phyloP scores from a whole-genome alignment of 2,888 invertebrate species.

The Euplexia lucipara region DNA sequence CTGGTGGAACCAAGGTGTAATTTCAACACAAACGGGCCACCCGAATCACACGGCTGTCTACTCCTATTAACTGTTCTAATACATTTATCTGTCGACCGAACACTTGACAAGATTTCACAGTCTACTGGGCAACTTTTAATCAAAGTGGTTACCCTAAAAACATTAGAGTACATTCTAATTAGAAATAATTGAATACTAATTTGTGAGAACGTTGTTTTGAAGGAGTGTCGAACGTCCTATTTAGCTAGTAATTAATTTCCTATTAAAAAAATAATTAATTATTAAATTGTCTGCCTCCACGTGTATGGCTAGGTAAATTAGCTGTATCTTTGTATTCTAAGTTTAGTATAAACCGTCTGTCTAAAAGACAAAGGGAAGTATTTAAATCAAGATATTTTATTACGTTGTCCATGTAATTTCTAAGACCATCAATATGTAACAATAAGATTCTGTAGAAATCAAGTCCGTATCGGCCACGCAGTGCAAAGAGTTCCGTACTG shows the following conservation, averaged over 20 bases:
- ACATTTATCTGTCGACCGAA: constrained; percentile 73
- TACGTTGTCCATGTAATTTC: no score
- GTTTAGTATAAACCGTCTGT: neutral
- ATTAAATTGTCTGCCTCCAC: neutral
- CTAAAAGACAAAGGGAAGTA: no score
- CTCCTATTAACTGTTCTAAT: constrained; percentile 75
- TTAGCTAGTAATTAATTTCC: constrained; percentile 8
- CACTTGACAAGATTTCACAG: constrained; percentile 82
- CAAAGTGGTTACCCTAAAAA: constrained; percentile 68
- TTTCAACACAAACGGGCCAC: constrained; percentile 68
- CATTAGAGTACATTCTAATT: constrained; percentile 56
- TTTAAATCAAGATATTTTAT: no score
- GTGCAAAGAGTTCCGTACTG: no score
- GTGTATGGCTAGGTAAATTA: neutral
- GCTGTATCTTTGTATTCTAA: neutral
- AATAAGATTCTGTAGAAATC: no score
- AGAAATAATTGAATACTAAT: constrained; percentile 59
- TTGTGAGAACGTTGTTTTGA: constrained; percentile 43
- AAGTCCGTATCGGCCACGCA: no score
- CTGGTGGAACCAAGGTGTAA: constrained; percentile 55
- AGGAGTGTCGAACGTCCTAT: constrained; percentile 21
- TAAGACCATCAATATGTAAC: no score
- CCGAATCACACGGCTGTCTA: constrained; percentile 80
- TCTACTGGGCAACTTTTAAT: constrained; percentile 77
- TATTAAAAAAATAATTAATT: constrained; percentile 24